Conservation (phyloP, 2,113 vertebrate genomes). For the Vulpes lagopus region DNA sequence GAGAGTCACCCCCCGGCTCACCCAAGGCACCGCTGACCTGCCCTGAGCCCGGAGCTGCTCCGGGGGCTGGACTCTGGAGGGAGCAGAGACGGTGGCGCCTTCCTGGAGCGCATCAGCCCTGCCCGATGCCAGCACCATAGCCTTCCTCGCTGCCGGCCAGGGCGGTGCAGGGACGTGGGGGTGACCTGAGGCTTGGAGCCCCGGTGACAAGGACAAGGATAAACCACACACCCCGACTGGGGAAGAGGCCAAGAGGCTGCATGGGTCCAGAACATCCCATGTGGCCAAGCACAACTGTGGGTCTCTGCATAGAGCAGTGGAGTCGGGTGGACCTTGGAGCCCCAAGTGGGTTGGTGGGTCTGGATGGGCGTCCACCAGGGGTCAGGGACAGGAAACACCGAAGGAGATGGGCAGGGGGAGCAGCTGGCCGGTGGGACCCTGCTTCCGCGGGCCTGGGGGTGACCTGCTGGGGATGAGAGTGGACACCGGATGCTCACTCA, state of each 20-base stretch:
- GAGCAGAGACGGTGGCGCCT: too few relatives aligned
- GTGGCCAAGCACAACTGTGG: not conserved
- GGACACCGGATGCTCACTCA: fast-evolving
- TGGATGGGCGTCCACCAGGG: not conserved
- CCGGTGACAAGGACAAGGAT: not conserved
- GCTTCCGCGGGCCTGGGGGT: not conserved
- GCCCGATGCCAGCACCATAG: not conserved
- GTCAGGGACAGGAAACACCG: not conserved
- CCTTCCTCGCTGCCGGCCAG: not conserved
- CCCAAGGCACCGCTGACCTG: fast-evolving
- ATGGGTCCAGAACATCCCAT: not conserved
- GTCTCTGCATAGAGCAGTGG: not conserved
- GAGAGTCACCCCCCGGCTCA: fast-evolving
- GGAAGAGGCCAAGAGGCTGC: not conserved
- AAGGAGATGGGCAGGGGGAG: not conserved
- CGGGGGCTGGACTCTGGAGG: not conserved
- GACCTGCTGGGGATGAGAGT: not conserved
- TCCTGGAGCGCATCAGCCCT: too few relatives aligned
- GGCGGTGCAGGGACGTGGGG: not conserved
- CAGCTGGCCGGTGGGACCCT: not conserved
- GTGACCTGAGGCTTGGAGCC: not conserved
- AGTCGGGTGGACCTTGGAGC: not conserved
- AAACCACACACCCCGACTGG: fast-evolving
- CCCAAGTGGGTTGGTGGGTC: not conserved
- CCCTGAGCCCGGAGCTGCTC: not conserved